Evolutionary conservation across 2,797 vertebrate genomes (phyloP), one percentile per base, ranked within the genome.

Genomic region (Mastacembelus armatus): DNA sequence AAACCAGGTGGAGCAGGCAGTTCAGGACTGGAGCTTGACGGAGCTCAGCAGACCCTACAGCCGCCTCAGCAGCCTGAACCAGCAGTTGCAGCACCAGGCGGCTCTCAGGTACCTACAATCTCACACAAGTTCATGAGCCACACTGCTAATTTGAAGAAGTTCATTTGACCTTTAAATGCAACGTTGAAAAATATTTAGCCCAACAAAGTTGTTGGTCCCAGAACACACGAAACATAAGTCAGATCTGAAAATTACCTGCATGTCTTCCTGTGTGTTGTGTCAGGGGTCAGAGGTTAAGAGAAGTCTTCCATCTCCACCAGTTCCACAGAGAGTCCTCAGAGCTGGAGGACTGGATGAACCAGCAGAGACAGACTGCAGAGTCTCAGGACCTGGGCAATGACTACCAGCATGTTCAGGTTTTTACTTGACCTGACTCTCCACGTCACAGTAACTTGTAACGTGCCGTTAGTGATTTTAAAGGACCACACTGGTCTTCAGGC

Each of bases 251-350:
- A n/a, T n/a, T n/a, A n/a, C n/a, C n/a, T n/a, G n/a, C n/a, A n/a
- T n/a, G n/a, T n/a, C n/a, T n/a, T n/a, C 18, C 21, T 38, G 36
- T 54, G 27, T 38, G 6, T 39, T 8, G 33, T 10, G n/a, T 48
- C 82, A 94, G 90, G 69, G 81, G 82, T 63, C 90, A 92, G 59
- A 91, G 75, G 73, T 89, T 98, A 5, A 82, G 91, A 62, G 94
- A 95, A 48, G 89, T 92, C n/a, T 90, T 96, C 59, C 78, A 74
- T 9, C 87, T 96, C n/a, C 95, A 97, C 16, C 94, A 96, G 75
- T 96, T 95, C 82, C 81, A 81, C 44, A 86, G 88, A 16, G 96
- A 97, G 75, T 92, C 91, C 0, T 85, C 89, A 40, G 95, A 95
- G 50, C 73, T 96, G n/a, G 92, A 92, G 69, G 91, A 91, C 32